Conservation (phyloP, 1,140 invertebrate species). For the Megalopta genalis region DNA sequence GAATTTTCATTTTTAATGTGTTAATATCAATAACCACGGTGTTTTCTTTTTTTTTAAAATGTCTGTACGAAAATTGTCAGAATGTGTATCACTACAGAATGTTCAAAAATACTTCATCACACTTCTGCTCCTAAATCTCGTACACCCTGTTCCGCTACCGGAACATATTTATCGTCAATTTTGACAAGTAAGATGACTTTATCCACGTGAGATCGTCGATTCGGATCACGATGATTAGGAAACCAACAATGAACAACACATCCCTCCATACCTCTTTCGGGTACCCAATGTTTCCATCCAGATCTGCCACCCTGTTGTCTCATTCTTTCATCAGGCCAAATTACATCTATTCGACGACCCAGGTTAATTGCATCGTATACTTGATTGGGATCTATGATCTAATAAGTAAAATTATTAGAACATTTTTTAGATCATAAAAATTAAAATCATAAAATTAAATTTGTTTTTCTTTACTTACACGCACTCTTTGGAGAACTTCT, state of each 20-base stretch:
- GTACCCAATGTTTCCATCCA: conserved; percentile 94
- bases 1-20: conserved; percentile 32
- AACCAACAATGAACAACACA: conserved; percentile 94
- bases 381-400: conserved; percentile 84
- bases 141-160: conserved; percentile 93
- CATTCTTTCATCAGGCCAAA: conserved; percentile 95
- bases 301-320: conserved; percentile 90
- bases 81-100: conserved; percentile 21
- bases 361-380: conserved; percentile 95
- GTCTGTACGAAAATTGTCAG: conserved; percentile 37
- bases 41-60: conserved; percentile 19
- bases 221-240: conserved; percentile 92
- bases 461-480: conserved; percentile 75
- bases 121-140: conserved; percentile 89
- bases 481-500: conserved; percentile 81
- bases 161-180: conserved; percentile 95
- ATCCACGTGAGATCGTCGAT: conserved; percentile 92
- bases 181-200: conserved; percentile 94
- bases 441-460: not conserved
- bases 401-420: conserved; percentile 8
- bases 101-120: conserved; percentile 58
- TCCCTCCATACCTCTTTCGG: conserved; percentile 94
- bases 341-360: conserved; percentile 92
- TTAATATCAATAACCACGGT: conserved; percentile 24
- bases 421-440: not conserved